Evolutionary conservation across 2,113 vertebrate genomes (phyloP).

Genomic region (Dinomys branickii): DNA sequence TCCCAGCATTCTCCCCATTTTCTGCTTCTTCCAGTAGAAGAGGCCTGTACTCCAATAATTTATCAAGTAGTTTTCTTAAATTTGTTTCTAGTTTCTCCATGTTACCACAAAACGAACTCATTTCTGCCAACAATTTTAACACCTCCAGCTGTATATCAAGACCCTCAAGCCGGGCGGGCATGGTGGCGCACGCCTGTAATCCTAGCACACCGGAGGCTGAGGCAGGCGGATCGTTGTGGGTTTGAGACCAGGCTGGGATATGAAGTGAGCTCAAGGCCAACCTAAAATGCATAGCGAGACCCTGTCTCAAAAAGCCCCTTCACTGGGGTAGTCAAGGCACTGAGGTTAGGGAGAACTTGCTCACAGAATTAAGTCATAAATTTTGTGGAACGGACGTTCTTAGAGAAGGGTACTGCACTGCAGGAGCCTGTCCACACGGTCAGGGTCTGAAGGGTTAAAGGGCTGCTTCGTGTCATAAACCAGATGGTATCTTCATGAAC

Average conservation of each 20-base stretch:
- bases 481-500: conserved; percentile 96
- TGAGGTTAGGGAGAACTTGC: conserved; percentile 95
- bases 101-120: conserved; percentile 98
- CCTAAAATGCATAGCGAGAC: no score
- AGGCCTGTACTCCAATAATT: conserved; percentile 98
- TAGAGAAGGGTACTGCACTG: conserved; percentile 99
- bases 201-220: no score
- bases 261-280: no score
- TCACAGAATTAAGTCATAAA: conserved; percentile 99
- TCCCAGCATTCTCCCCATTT: conserved; percentile 94
- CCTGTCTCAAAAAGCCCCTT: no score
- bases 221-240: no score
- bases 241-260: no score
- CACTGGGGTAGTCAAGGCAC: conserved; percentile 93
- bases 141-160: conserved; percentile 99
- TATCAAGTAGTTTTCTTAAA: conserved; percentile 96
- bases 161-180: no score
- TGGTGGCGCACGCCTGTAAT: no score
- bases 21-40: conserved; percentile 97
- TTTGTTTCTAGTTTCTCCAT: conserved; percentile 99
- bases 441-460: conserved; percentile 93
- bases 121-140: conserved; percentile 97
- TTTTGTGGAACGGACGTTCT: conserved; percentile 99
- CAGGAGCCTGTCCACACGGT: conserved; percentile 96
- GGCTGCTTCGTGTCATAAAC: conserved; percentile 94